phyloP scores from a whole-genome alignment of 2,888 invertebrate species.

The Chrysolina haemoptera region DNA sequence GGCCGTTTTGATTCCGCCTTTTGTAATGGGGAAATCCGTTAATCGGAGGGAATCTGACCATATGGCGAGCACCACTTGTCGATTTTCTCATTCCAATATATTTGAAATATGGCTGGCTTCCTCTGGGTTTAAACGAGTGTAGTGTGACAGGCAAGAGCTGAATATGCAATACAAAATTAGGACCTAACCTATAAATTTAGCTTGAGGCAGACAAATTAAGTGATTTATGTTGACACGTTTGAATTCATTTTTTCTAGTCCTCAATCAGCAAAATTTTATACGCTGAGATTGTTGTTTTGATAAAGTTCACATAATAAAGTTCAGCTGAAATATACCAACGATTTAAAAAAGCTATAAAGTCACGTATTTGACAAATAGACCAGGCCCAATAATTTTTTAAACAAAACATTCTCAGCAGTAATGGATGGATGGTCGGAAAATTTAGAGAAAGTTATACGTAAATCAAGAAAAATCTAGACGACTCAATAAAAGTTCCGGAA shows the following conservation, averaged over 20 bases:
- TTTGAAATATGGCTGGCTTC: conserved; percentile 3
- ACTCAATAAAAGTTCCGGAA: too few species aligned
- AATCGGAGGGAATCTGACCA: background rate
- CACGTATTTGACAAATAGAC: too few species aligned
- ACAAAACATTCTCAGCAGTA: too few species aligned
- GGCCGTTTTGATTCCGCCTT: background rate
- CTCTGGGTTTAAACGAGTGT: background rate
- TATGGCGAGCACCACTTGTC: conserved; percentile 6
- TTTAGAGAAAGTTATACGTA: too few species aligned
- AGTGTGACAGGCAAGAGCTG: background rate
- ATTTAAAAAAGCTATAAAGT: too few species aligned
- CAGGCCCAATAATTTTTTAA: too few species aligned
- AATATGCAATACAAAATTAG: background rate
- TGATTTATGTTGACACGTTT: background rate
- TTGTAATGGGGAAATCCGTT: conserved; percentile 5
- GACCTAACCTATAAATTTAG: background rate
- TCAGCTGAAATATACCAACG: background rate
- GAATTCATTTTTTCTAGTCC: background rate
- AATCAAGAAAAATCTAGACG: too few species aligned
- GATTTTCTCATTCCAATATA: background rate
- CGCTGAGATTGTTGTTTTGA: background rate
- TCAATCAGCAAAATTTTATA: background rate
- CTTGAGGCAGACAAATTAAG: background rate
- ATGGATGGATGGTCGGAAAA: too few species aligned
- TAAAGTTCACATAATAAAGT: background rate